Conservation (phyloP, 2,888 invertebrate genomes). For the Anthophora plumipes region DNA sequence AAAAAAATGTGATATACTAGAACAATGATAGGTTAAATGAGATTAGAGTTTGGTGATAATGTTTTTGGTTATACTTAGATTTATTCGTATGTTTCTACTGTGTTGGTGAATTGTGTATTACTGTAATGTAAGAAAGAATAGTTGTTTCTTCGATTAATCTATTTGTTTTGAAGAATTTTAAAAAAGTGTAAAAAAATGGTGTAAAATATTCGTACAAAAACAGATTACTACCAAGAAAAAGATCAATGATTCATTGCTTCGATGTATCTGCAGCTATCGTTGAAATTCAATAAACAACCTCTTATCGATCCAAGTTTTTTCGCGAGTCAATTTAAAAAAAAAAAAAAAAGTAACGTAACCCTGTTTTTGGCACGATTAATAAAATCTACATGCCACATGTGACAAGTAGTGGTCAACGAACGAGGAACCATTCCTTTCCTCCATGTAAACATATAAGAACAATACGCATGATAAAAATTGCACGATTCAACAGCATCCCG, state of each 20-base stretch:
- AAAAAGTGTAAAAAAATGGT: too few relatives aligned
- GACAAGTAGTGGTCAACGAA: constrained; percentile 22
- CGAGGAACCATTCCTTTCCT: constrained; percentile 12
- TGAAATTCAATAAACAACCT: neutral
- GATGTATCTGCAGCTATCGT: neutral
- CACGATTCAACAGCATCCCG: neutral
- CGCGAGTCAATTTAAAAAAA: neutral
- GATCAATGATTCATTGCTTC: constrained; percentile 12
- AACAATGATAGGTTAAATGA: too few relatives aligned
- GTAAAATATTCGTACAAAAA: neutral
- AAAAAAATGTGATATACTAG: too few relatives aligned
- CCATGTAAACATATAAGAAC: neutral
- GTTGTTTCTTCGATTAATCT: too few relatives aligned
- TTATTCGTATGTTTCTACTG: too few relatives aligned
- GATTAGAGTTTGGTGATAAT: too few relatives aligned
- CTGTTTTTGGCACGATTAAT: neutral
- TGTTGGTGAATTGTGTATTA: too few relatives aligned
- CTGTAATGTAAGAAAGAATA: too few relatives aligned
- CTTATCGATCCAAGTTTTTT: constrained; percentile 3
- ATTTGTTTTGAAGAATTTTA: too few relatives aligned
- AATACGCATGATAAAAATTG: neutral
- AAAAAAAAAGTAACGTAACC: neutral
- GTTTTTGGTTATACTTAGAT: too few relatives aligned
- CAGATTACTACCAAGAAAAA: neutral
- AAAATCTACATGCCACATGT: too few relatives aligned